A percentile compares a stretch with the other conserved stretches of the same genome.
These are phyloP conservation scores for Petrolisthes manimaculis DNA, from an alignment of 2,888 invertebrate genomes.

Conservation along the genomic window DNA sequence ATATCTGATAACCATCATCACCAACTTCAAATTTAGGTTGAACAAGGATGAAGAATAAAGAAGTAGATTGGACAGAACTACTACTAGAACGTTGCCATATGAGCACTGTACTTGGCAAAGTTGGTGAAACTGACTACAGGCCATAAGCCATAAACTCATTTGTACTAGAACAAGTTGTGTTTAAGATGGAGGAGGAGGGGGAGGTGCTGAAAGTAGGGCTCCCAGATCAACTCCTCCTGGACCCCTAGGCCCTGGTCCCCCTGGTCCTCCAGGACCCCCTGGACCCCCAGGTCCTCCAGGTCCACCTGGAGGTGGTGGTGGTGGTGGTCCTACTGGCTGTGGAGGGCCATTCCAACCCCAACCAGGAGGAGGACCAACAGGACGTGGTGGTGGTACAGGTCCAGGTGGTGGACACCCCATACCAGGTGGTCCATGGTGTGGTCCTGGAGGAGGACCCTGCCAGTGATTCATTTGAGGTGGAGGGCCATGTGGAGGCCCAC, in stretches of 20 bases:
- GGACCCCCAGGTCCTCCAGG: slow-evolving; percentile 59
- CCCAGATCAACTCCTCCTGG: slow-evolving; percentile 63
- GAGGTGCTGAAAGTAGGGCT: slow-evolving; percentile 64
- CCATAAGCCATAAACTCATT: slow-evolving; percentile 25
- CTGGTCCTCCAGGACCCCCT: slow-evolving; percentile 60
- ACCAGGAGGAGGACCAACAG: slow-evolving; percentile 65
- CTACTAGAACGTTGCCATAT: too few relatives aligned
- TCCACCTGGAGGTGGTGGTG: slow-evolving; percentile 66
- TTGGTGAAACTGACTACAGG: too few relatives aligned
- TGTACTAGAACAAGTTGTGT: slow-evolving; percentile 18
- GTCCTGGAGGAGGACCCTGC: slow-evolving; percentile 66
- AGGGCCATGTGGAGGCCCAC: slow-evolving; percentile 65
- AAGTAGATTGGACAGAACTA: too few relatives aligned
- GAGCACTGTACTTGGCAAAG: too few relatives aligned
- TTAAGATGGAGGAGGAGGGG: slow-evolving; percentile 62
- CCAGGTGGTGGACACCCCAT: slow-evolving; percentile 70
- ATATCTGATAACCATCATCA: too few relatives aligned
- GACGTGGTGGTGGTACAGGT: slow-evolving; percentile 74
- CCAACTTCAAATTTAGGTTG: too few relatives aligned
- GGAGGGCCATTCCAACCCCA: slow-evolving; percentile 65
- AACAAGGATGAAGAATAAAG: too few relatives aligned
- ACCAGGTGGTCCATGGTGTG: slow-evolving; percentile 64
- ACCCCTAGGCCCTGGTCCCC: slow-evolving; percentile 58
- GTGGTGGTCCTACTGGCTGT: slow-evolving; percentile 66
- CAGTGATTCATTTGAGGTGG: slow-evolving; percentile 66